Evolutionary conservation across 2,797 vertebrate genomes (phyloP), one percentile per base, ranked within the genome.

Genomic region (Lutjanus campechanus): DNA sequence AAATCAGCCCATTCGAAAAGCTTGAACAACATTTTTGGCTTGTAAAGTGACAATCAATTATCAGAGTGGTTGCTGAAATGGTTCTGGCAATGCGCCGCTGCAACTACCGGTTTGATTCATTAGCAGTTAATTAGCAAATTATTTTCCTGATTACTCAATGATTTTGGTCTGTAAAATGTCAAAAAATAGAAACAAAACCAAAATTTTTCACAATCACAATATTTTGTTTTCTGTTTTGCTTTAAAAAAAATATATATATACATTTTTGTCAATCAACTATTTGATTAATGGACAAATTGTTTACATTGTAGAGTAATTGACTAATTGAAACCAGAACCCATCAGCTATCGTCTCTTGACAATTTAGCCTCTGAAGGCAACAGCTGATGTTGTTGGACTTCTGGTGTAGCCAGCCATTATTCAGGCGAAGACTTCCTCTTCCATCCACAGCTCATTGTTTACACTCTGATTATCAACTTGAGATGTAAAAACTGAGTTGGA

Each of bases 161-260:
- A 44, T 17, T 69, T 69, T 11, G 16, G n/a, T 63, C 22, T 20
- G 20, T 50, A n/a, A 61, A 50, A 60, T 78, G 51, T 73, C 19
- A n/a, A 8, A 43, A 20, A 40, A 46, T 16, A 13, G 5, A 41
- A 11, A 11, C 7, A 49, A 11, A 53, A 53, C 9, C 5, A n/a
- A n/a, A 11, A 47, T 51, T 40, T 10, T 17, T 19, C n/a, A 47
- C 44, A 46, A 22, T 22, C 11, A 11, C n/a, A 49, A 11, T 41
- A 36, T 67, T n/a, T n/a, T n/a, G n/a, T 29, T 29, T 29, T 29
- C 29, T 4, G 4, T 41, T 7, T 41, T 41, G 41, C 16, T 13
- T 60, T 5, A 64, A 47, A 58, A 19, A 20, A 7, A 1, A 9
- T n/a, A n/a, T n/a, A n/a, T n/a, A 20, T 3, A 8, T 1, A 11